These are phyloP conservation scores for Neodon shergylaensis DNA, from an alignment of 2,113 vertebrate species.

Conservation along the genomic window DNA sequence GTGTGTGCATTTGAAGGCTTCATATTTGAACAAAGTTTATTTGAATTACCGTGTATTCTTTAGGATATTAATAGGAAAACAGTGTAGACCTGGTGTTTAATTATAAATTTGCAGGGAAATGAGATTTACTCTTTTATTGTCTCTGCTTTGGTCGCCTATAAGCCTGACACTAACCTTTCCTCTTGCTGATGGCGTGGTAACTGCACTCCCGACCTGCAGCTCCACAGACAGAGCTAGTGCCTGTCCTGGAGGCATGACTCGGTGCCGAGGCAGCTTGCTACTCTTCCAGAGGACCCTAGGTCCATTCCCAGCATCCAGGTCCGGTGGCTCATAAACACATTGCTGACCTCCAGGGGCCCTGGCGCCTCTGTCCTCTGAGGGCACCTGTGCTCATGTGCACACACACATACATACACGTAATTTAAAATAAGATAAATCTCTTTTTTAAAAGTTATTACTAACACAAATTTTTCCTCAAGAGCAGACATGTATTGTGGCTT, in stretches of 20 bases:
- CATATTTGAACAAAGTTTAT: constrained; percentile 31
- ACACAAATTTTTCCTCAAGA: not conserved
- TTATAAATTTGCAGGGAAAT: constrained; percentile 6
- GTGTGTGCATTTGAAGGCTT: not conserved
- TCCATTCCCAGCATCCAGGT: not conserved
- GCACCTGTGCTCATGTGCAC: not conserved
- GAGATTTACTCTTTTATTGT: not conserved
- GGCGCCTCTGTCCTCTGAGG: not conserved
- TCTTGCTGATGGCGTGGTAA: not conserved
- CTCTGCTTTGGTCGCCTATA: constrained; percentile 18
- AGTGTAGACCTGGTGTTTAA: not conserved
- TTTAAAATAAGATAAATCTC: not conserved
- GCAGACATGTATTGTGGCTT: not conserved
- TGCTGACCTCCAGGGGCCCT: too few relatives aligned
- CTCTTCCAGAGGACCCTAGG: not conserved
- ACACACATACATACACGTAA: not conserved
- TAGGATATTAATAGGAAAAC: not conserved
- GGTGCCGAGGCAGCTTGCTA: not conserved
- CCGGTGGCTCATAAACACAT: not conserved
- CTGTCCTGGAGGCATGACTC: not conserved
- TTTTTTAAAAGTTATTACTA: constrained; percentile 1
- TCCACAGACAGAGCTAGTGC: not conserved
- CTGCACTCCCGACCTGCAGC: not conserved
- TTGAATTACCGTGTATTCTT: constrained; percentile 6
- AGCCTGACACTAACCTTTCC: not conserved